phyloP scores from a whole-genome alignment of 2,888 invertebrate genomes.

The Leptinotarsa rubiginosa region DNA sequence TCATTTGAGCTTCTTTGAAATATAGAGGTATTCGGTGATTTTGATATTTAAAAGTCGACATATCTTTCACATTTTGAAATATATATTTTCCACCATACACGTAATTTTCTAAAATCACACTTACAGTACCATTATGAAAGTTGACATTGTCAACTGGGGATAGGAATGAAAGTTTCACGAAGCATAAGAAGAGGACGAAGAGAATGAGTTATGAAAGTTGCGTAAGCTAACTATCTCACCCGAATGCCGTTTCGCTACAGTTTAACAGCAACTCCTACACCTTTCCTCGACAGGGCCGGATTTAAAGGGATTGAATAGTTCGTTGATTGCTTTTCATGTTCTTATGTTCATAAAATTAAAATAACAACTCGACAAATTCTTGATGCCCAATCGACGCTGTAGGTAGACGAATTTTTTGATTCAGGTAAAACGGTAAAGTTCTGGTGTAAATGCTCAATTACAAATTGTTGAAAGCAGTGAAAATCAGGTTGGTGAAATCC shows the following conservation, averaged over 20 bases:
- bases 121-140: conserved; percentile 26
- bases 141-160: conserved; percentile 38
- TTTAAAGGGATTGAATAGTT: conserved; percentile 30
- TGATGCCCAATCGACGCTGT: too few species aligned
- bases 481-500: too few species aligned
- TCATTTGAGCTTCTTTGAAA: too few species aligned
- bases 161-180: conserved; percentile 37
- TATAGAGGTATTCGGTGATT: too few species aligned
- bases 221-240: conserved; percentile 51
- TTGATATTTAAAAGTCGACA: too few species aligned
- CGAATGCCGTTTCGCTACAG: conserved; percentile 45
- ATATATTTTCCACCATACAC: neutral
- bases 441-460: too few species aligned
- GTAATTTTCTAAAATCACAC: neutral
- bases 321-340: neutral
- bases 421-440: too few species aligned
- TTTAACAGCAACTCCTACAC: conserved; percentile 47
- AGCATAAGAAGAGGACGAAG: conserved; percentile 38
- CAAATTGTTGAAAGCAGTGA: too few species aligned
- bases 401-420: too few species aligned
- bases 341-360: neutral
- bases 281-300: conserved; percentile 38
- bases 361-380: neutral
- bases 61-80: too few species aligned
- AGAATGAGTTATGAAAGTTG: conserved; percentile 44